Conservation (phyloP, 2,888 invertebrate species). For the Cybosia mesomella region DNA sequence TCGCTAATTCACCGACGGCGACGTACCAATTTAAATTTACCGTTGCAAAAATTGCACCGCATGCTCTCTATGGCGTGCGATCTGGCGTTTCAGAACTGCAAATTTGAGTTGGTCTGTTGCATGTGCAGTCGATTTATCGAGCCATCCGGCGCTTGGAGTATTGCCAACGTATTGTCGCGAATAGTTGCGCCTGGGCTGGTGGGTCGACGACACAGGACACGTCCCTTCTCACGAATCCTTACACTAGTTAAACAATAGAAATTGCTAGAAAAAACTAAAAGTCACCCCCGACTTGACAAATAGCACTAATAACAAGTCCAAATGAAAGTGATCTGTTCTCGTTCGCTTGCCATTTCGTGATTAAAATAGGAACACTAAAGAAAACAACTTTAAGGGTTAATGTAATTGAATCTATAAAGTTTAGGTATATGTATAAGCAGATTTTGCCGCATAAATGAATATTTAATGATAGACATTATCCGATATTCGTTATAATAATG, state of each 20-base stretch:
- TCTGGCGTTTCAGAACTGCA: conserved; percentile 29
- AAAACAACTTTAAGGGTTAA: conserved; percentile 25
- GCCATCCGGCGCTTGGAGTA: conserved; percentile 72
- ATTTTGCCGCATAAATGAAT: conserved; percentile 28
- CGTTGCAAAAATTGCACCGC: conserved; percentile 27
- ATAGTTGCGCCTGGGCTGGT: conserved; percentile 69
- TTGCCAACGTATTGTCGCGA: conserved; percentile 73
- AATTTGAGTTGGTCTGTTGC: conserved; percentile 46
- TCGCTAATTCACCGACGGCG: conserved; percentile 56
- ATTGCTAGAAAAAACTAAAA: conserved; percentile 24
- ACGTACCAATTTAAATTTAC: conserved; percentile 49
- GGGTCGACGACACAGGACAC: conserved; percentile 54
- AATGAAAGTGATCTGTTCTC: conserved; percentile 27
- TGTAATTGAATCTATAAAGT: conserved; percentile 26
- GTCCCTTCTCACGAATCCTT: conserved; percentile 27
- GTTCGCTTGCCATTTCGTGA: conserved; percentile 19
- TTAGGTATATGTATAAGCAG: conserved; percentile 7
- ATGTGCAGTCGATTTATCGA: conserved; percentile 60
- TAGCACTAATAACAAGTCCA: conserved; percentile 23
- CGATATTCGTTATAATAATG: conserved; percentile 13
- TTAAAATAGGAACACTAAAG: conserved; percentile 23
- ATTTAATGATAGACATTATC: conserved; percentile 27
- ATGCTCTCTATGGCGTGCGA: conserved; percentile 23
- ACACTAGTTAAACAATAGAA: conserved; percentile 23
- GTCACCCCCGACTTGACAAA: conserved; percentile 25